These are phyloP conservation scores for Notocelia uddmanniana DNA, from an alignment of 2,888 invertebrate species.

Conservation along the genomic window DNA sequence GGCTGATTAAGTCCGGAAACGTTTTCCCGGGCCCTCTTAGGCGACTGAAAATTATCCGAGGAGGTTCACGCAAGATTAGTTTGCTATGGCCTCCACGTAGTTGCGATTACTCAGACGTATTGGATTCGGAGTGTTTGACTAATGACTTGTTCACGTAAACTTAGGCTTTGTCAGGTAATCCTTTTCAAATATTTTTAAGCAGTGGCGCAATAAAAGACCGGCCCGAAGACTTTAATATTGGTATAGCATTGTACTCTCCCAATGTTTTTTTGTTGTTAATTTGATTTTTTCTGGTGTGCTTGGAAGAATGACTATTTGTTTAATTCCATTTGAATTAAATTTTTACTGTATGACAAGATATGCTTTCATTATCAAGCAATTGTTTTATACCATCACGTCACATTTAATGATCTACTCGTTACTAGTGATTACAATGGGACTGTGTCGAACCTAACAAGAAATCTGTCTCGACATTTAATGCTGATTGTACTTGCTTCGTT, in stretches of 20 bases:
- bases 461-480: background rate
- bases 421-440: background rate
- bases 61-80: conserved; percentile 69
- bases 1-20: conserved; percentile 72
- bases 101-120: conserved; percentile 25
- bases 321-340: background rate
- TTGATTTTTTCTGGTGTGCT: background rate
- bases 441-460: background rate
- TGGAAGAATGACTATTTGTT: background rate
- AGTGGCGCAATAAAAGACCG: background rate
- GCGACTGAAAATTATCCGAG: conserved; percentile 49
- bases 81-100: conserved; percentile 48
- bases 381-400: background rate
- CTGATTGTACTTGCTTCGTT: conserved; percentile 12
- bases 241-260: background rate
- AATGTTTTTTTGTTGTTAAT: background rate
- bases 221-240: background rate
- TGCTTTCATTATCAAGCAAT: background rate
- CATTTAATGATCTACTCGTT: background rate
- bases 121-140: conserved; percentile 28
- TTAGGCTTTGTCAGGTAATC: conserved; percentile 9
- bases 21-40: conserved; percentile 61
- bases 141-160: conserved; percentile 20
- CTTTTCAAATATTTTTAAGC: conserved; percentile 4
- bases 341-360: background rate